phyloP scores from a whole-genome alignment of 2,113 vertebrate species.

The Calyptommatus sinebrachiatus region DNA sequence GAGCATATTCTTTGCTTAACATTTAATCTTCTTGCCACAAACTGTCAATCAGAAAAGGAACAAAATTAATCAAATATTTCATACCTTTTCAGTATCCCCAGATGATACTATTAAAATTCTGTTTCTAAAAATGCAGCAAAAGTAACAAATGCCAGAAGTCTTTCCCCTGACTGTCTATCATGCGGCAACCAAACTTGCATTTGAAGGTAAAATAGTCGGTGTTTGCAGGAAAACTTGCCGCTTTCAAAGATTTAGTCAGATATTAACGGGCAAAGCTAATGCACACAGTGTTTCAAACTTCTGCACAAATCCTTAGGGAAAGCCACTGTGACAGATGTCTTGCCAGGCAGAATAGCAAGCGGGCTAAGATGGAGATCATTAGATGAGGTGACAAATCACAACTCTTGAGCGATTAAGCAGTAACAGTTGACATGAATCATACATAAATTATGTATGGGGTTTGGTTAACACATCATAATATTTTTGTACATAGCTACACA shows the following conservation, averaged over 20 bases:
- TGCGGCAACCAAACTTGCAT: slow-evolving; percentile 54
- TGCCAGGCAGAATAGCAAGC: slow-evolving; percentile 36
- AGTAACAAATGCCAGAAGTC: slow-evolving; percentile 57
- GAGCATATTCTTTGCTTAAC: slow-evolving; percentile 5
- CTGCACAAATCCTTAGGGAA: slow-evolving; percentile 48
- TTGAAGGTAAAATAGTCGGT: slow-evolving; percentile 29
- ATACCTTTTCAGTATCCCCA: slow-evolving; percentile 22
- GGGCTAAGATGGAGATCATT: slow-evolving; percentile 41
- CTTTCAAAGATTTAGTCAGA: slow-evolving; percentile 41
- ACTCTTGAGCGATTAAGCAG: slow-evolving; percentile 46
- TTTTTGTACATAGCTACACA: background rate
- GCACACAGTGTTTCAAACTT: slow-evolving; percentile 52
- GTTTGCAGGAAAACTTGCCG: slow-evolving; percentile 25
- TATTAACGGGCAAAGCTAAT: slow-evolving; percentile 63
- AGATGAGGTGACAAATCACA: slow-evolving; percentile 28
- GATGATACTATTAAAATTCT: slow-evolving; percentile 26
- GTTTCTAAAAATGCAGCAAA: slow-evolving; percentile 7
- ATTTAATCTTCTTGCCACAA: slow-evolving; percentile 15
- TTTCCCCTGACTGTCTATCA: slow-evolving; percentile 53
- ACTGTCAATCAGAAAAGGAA: slow-evolving; percentile 45
- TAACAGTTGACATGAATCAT: slow-evolving; percentile 37
- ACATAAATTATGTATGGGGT: slow-evolving; percentile 34
- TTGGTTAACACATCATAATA: slow-evolving; percentile 25
- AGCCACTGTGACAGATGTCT: slow-evolving; percentile 48
- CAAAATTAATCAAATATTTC: slow-evolving; percentile 37